phyloP scores from a whole-genome alignment of 2,888 invertebrate genomes.

The Eupithecia subumbrata region DNA sequence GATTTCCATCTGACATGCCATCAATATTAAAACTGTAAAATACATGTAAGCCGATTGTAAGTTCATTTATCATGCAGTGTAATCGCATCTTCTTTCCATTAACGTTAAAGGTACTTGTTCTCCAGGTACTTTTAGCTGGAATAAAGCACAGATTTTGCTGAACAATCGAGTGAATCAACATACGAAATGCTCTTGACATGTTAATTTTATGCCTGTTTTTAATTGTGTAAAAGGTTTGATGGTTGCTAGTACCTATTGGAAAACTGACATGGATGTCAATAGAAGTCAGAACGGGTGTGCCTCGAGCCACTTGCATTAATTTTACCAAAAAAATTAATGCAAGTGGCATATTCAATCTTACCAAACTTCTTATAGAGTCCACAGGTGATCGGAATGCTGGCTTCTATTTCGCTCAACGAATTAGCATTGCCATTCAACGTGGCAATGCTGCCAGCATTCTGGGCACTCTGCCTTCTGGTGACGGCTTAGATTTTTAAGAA shows the following conservation, averaged over 20 bases:
- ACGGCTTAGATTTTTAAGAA: no score
- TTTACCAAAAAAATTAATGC: no score
- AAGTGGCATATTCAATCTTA: no score
- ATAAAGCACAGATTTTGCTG: slow-evolving; percentile 21
- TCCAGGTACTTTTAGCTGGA: slow-evolving; percentile 42
- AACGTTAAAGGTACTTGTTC: slow-evolving; percentile 51
- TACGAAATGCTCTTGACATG: slow-evolving; percentile 19
- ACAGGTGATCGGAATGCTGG: no score
- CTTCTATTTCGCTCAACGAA: no score
- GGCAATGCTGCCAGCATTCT: no score
- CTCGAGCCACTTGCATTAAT: background rate
- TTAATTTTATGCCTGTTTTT: slow-evolving; percentile 12
- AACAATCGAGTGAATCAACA: slow-evolving; percentile 18
- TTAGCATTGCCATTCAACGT: no score
- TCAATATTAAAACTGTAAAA: slow-evolving; percentile 32
- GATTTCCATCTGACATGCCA: background rate
- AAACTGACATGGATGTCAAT: background rate
- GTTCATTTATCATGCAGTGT: slow-evolving; percentile 41
- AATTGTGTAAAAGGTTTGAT: background rate
- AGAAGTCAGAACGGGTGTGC: background rate
- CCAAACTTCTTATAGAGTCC: no score
- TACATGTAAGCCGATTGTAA: slow-evolving; percentile 36
- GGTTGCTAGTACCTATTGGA: background rate
- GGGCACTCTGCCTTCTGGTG: no score
- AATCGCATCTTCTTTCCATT: slow-evolving; percentile 45